Conservation (phyloP, 2,113 vertebrate genomes). For the Antigone vipio region DNA sequence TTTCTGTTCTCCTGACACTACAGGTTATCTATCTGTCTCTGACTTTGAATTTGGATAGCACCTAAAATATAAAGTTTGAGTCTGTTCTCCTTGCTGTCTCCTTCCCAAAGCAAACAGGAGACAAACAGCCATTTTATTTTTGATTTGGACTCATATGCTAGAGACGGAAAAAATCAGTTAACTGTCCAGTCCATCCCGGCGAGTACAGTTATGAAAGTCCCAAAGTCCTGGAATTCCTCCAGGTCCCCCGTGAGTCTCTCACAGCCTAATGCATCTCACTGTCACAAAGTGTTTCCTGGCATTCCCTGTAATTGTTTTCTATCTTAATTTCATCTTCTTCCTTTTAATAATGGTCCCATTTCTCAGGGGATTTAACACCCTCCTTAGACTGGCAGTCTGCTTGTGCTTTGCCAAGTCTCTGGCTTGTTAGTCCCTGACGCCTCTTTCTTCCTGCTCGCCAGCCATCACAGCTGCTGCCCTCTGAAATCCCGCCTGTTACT, state of each 20-base stretch:
- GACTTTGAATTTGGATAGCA: background rate
- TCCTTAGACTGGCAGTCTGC: background rate
- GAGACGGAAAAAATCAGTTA: background rate
- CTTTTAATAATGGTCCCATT: background rate
- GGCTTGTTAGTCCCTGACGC: background rate
- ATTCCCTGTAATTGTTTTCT: conserved; percentile 18
- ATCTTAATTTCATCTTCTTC: background rate
- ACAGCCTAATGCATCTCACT: background rate
- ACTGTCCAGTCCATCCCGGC: background rate
- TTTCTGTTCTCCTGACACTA: background rate
- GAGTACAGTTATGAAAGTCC: background rate
- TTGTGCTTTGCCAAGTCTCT: background rate
- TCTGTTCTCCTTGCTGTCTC: background rate
- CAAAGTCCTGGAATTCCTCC: background rate
- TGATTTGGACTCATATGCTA: background rate
- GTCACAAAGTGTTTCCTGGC: conserved; percentile 2
- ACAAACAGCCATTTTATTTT: background rate
- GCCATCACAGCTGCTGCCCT: conserved; percentile 19
- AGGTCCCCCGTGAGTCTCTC: background rate
- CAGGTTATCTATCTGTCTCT: background rate
- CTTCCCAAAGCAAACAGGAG: background rate
- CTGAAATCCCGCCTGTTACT: background rate
- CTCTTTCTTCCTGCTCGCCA: conserved; percentile 1
- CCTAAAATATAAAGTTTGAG: background rate
- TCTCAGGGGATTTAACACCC: background rate